A percentile compares a stretch with the other conserved stretches of the same genome.
Conservation (phyloP, 2,888 invertebrate species). For the Tachina lurida region DNA sequence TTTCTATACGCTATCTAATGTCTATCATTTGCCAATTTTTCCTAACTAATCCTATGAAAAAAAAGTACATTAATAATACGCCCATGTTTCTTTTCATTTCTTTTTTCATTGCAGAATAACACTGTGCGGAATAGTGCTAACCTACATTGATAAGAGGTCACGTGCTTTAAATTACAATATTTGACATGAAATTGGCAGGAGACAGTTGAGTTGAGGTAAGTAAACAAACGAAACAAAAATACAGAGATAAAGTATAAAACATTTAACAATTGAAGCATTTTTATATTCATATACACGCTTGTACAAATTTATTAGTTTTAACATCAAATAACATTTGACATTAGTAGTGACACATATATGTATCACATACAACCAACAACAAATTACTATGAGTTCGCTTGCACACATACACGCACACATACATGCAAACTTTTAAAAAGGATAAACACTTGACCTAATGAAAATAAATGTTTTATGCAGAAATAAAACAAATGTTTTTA, state of each 20-base stretch:
- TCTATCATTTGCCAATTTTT: constrained; percentile 42
- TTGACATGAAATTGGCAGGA: constrained; percentile 71
- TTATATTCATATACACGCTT: constrained; percentile 12
- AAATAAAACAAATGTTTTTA: constrained; percentile 6
- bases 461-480: constrained; percentile 23
- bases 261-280: constrained; percentile 25
- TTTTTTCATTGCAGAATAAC: constrained; percentile 24
- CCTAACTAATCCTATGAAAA: constrained; percentile 18
- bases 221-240: constrained; percentile 24
- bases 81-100: constrained; percentile 34
- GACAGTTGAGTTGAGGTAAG: constrained; percentile 56
- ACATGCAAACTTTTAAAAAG: background rate
- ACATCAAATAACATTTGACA: constrained; percentile 65
- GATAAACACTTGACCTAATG: constrained; percentile 29
- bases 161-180: constrained; percentile 68
- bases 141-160: constrained; percentile 67
- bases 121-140: constrained; percentile 47
- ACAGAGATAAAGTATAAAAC: background rate
- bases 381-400: background rate
- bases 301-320: constrained; percentile 54
- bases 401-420: background rate
- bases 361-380: constrained; percentile 32
- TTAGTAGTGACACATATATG: constrained; percentile 63
- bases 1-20: background rate
- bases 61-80: constrained; percentile 39